These are phyloP conservation scores for Panagrolaimus sp. DNA, from an alignment of 1,140 invertebrate genomes.

Conservation along the genomic window DNA sequence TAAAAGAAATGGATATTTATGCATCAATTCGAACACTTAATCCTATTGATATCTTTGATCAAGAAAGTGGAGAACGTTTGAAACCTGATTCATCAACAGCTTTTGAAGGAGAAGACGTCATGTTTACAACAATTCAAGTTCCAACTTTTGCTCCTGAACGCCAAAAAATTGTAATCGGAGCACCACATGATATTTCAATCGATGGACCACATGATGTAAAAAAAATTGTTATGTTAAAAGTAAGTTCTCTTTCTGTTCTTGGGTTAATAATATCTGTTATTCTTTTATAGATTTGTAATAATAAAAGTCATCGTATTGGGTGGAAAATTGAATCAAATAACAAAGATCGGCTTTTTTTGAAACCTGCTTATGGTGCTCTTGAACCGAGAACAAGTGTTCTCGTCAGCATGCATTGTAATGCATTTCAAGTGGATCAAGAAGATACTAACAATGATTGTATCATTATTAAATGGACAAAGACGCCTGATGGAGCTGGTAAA, in stretches of 20 bases:
- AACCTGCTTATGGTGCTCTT: conserved; percentile 35
- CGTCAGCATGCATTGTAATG: conserved; percentile 37
- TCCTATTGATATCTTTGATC: too few species aligned
- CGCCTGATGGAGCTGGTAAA: conserved; percentile 39
- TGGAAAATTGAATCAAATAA: conserved; percentile 45
- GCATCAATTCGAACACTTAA: too few species aligned
- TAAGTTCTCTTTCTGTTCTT: not conserved
- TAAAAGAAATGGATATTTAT: too few species aligned
- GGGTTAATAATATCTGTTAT: not conserved
- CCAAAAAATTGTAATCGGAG: too few species aligned
- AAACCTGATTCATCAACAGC: too few species aligned
- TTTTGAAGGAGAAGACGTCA: too few species aligned
- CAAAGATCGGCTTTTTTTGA: conserved; percentile 28
- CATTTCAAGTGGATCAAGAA: conserved; percentile 34
- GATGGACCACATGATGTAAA: not conserved
- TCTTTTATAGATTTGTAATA: conserved; percentile 36
- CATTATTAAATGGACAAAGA: conserved; percentile 45
- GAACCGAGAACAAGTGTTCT: conserved; percentile 40
- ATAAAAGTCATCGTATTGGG: conserved; percentile 36
- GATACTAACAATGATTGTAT: conserved; percentile 47
- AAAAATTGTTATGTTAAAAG: not conserved
- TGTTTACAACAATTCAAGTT: too few species aligned
- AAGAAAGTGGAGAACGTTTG: too few species aligned
- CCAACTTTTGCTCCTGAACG: too few species aligned
- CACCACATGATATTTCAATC: not conserved